Evolutionary conservation across 2,113 vertebrate species (phyloP), one percentile per base, ranked within the genome.

Genomic region (Atrichornis clamosus): DNA sequence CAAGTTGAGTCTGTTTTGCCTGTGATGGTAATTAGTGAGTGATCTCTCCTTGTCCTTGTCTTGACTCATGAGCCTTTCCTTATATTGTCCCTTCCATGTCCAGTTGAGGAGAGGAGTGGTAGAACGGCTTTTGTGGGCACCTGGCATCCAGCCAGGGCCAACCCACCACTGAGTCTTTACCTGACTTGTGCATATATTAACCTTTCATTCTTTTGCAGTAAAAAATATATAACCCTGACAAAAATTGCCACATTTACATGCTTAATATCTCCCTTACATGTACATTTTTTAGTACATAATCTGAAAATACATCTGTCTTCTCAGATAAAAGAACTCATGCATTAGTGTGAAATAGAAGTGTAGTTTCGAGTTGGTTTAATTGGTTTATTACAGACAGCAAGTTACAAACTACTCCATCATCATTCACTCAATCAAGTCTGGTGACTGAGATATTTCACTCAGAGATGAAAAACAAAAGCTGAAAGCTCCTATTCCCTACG

Each of bases 1-100:
- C 12, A 27, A 59, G 14, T 4, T 59, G 23, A 50, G 42, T 39
- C 42, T 56, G 5, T 52, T 84, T 58, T 58, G 23, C 44, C 14
- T 0, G 0, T 37, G 23, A 46, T 0, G 1, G 33, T 24, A 52
- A 33, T 9, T 64, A 16, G 28, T 6, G 37, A 46, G 24, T 59
- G 37, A 73, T 52, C 28, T 59, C 18, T 46, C 39, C 33, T 14
- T 79, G n/a, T 59, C 27, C 44, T 39, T 50, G 10, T 22, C 37
- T 52, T 52, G 28, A 72, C 24, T 7, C 6, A 26, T 30, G 33
- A 79, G 10, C 58, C 24, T 79, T 52, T 72, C 6, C 13, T 65
- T 65, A 26, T 44, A 39, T 46, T 72, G 26, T 59, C 14, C 3
- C 5, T 63, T 35, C 19, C 27, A 11, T 73, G 28, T 47, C 30